Percentiles rank a stretch among this genome's conserved stretches.
Evolutionary conservation across 2,113 vertebrate genomes (phyloP).

Genomic region (Leptodactylus fuscus): DNA sequence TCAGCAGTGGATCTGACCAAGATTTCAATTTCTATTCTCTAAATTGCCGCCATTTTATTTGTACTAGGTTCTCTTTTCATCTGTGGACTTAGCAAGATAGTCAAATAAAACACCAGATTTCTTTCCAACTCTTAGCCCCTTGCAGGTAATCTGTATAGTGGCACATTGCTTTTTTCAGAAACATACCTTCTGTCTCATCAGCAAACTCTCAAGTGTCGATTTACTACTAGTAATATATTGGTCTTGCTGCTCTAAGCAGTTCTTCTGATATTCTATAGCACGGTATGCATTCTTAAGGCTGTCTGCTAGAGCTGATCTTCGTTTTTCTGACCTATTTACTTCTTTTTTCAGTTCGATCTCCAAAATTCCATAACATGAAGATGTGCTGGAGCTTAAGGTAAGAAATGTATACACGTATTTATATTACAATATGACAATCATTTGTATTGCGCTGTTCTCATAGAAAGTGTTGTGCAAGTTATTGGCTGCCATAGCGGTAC

Average conservation of each 20-base stretch:
- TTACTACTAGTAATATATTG: neutral
- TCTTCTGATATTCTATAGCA: slow-evolving; percentile 44
- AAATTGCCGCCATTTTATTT: no score
- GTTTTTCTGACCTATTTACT: slow-evolving; percentile 38
- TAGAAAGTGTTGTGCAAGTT: no score
- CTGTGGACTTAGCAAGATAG: no score
- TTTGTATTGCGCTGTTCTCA: no score
- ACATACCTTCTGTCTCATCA: slow-evolving; percentile 48
- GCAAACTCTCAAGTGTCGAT: slow-evolving; percentile 25
- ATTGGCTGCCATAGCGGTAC: no score
- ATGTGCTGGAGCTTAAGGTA: slow-evolving; percentile 33
- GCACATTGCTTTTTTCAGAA: neutral
- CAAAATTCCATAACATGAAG: neutral
- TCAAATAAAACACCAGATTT: no score
- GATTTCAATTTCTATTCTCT: no score
- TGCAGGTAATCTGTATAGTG: no score
- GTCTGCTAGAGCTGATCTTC: slow-evolving; percentile 22
- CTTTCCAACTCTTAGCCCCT: no score
- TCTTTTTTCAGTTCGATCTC: slow-evolving; percentile 24
- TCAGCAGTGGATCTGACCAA: no score
- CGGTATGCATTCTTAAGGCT: slow-evolving; percentile 27
- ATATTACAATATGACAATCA: neutral
- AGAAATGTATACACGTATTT: neutral
- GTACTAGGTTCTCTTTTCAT: no score
- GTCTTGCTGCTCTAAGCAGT: slow-evolving; percentile 24